Evolutionary conservation across 2,888 invertebrate species (phyloP).

Genomic region (Herminia tarsipennalis): DNA sequence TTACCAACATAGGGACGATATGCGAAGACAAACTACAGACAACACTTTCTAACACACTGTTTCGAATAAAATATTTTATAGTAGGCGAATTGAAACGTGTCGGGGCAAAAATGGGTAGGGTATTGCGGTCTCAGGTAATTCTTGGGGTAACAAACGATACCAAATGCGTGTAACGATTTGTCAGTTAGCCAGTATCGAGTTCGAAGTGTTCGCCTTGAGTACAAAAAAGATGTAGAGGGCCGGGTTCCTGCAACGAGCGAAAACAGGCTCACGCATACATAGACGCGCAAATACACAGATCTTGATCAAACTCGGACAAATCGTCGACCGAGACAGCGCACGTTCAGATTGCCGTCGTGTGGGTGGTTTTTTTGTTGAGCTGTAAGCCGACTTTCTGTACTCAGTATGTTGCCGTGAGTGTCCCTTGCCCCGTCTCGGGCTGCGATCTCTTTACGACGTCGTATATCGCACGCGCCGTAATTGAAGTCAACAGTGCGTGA

Average conservation of each 20-base stretch:
- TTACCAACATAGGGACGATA: background rate
- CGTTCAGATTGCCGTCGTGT: no score
- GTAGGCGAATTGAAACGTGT: slow-evolving; percentile 33
- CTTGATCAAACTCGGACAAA: no score
- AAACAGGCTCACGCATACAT: no score
- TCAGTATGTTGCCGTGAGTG: no score
- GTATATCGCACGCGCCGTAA: slow-evolving; percentile 55
- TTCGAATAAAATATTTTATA: slow-evolving; percentile 32
- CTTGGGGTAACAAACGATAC: slow-evolving; percentile 34
- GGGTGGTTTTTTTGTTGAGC: no score
- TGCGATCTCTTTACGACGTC: slow-evolving; percentile 54
- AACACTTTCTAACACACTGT: slow-evolving; percentile 8
- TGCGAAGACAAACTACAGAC: background rate
- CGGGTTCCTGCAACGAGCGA: no score
- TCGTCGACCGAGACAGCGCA: no score
- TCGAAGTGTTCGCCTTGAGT: slow-evolving; percentile 29
- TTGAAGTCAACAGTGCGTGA: slow-evolving; percentile 62
- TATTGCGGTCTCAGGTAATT: slow-evolving; percentile 32
- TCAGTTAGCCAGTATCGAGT: slow-evolving; percentile 31
- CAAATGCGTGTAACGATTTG: slow-evolving; percentile 42
- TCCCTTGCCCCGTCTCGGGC: slow-evolving; percentile 21
- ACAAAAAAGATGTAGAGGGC: no score
- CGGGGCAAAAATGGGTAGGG: slow-evolving; percentile 30
- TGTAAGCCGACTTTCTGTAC: no score
- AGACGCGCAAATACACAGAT: no score